A percentile compares a stretch with the other conserved stretches of the same genome.
Evolutionary conservation across 2,888 invertebrate species (phyloP).

Genomic region (Cosmopolites sordidus): DNA sequence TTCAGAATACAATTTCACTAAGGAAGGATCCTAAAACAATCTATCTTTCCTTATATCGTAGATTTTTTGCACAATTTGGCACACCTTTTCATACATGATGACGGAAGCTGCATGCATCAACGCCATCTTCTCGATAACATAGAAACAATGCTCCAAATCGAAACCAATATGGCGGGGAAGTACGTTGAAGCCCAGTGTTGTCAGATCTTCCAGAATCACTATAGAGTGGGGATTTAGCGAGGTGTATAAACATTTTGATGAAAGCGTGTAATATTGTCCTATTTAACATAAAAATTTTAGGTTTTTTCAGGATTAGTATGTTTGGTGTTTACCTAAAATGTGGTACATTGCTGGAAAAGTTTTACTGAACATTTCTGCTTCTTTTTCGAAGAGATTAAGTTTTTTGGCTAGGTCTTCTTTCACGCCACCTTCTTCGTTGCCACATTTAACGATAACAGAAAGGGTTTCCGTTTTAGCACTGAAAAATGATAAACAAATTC

Average conservation of each 20-base stretch:
- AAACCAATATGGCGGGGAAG: conserved; percentile 53
- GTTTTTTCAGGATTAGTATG: conserved; percentile 1
- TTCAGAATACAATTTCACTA: conserved; percentile 32
- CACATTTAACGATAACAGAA: conserved; percentile 42
- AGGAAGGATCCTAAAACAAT: conserved; percentile 36
- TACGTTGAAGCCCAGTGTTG: conserved; percentile 53
- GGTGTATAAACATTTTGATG: conserved; percentile 39
- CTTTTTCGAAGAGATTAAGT: conserved; percentile 48
- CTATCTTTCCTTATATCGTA: no score
- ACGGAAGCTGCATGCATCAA: conserved; percentile 56
- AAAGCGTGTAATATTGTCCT: conserved; percentile 36
- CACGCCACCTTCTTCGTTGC: conserved; percentile 39
- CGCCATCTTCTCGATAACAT: conserved; percentile 52
- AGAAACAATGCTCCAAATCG: conserved; percentile 51
- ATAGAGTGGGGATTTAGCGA: conserved; percentile 41
- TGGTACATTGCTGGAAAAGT: conserved; percentile 48
- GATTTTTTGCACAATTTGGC: conserved; percentile 24
- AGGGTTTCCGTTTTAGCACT: conserved; percentile 33
- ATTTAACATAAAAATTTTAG: neutral
- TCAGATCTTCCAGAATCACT: conserved; percentile 55
- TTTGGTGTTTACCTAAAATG: conserved; percentile 38
- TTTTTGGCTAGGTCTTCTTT: conserved; percentile 49
- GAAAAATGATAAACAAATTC: conserved; percentile 12
- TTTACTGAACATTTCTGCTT: conserved; percentile 48
- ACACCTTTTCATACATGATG: conserved; percentile 52